phyloP scores from a whole-genome alignment of 1,140 invertebrate genomes.

The Caenorhabditis remanei region DNA sequence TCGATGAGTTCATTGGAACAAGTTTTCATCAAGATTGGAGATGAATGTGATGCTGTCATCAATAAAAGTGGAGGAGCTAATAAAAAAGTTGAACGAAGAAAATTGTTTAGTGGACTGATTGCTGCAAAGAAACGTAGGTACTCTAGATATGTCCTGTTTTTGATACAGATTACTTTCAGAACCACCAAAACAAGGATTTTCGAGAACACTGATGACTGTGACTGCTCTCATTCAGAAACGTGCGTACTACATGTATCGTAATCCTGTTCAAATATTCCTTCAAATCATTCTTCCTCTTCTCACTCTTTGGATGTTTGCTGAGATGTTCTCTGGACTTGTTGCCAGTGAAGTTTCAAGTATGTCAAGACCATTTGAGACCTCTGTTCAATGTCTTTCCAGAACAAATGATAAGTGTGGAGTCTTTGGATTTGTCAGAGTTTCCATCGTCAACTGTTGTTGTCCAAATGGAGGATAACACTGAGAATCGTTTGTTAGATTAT shows the following conservation, averaged over 20 bases:
- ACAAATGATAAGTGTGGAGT: not conserved
- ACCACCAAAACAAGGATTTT: not conserved
- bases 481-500: not conserved
- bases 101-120: not conserved
- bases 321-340: not conserved
- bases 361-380: not conserved
- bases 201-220: not conserved
- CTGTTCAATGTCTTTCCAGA: not conserved
- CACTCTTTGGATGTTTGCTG: not conserved
- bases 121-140: not conserved
- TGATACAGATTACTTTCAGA: not conserved
- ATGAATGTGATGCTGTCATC: slow-evolving; percentile 18
- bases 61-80: not conserved
- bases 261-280: not conserved
- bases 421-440: not conserved
- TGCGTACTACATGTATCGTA: slow-evolving; percentile 12
- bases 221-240: slow-evolving; percentile 5
- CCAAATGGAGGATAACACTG: not conserved
- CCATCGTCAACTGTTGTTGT: not conserved
- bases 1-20: slow-evolving; percentile 67
- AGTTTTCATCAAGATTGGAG: slow-evolving; percentile 58
- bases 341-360: not conserved
- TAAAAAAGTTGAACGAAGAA: not conserved
- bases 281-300: not conserved
- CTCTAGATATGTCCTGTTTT: not conserved